These are phyloP conservation scores for Aurelia aurita complex sp. Pacific DNA, from an alignment of 30 jellyfish, hydroid and myxozoan genomes.

Conservation along the genomic window DNA sequence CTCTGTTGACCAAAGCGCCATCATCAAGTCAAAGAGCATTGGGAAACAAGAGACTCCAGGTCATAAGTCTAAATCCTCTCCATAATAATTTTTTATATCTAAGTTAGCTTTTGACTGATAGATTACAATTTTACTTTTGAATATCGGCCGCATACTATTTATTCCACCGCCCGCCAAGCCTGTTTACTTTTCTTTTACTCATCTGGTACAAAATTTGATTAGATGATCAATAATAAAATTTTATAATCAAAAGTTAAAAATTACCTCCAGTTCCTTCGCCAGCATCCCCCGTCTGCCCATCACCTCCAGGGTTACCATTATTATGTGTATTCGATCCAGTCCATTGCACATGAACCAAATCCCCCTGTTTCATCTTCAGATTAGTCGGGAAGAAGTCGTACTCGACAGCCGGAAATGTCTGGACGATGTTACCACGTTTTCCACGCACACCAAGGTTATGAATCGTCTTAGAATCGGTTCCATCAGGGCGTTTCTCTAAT, in stretches of 20 bases:
- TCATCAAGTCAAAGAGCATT: no score
- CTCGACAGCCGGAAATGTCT: slow-evolving; percentile 96
- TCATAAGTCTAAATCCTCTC: no score
- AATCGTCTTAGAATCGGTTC: slow-evolving; percentile 38
- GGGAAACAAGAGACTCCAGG: no score
- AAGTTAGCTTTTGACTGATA: no score
- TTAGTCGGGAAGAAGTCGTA: slow-evolving; percentile 93
- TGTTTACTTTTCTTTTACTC: no score
- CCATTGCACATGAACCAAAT: slow-evolving; percentile 90
- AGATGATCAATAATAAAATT: no score
- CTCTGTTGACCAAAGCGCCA: no score
- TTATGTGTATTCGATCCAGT: slow-evolving; percentile 97
- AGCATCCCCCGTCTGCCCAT: slow-evolving; percentile 97
- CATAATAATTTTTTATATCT: no score
- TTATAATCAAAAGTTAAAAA: background rate
- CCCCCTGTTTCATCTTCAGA: slow-evolving; percentile 63
- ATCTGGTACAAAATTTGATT: no score
- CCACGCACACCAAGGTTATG: slow-evolving; percentile 82
- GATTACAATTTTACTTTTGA: no score
- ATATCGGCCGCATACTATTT: no score
- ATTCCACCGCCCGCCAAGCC: no score
- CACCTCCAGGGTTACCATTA: slow-evolving; percentile 92
- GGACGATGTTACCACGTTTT: slow-evolving; percentile 88
- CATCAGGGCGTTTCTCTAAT: slow-evolving; percentile 57
- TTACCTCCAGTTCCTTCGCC: slow-evolving; percentile 96